Percentiles rank a stretch among this genome's conserved stretches.
Evolutionary conservation across 2,797 vertebrate species (phyloP).

Genomic region (Gymnothorax javanicus): DNA sequence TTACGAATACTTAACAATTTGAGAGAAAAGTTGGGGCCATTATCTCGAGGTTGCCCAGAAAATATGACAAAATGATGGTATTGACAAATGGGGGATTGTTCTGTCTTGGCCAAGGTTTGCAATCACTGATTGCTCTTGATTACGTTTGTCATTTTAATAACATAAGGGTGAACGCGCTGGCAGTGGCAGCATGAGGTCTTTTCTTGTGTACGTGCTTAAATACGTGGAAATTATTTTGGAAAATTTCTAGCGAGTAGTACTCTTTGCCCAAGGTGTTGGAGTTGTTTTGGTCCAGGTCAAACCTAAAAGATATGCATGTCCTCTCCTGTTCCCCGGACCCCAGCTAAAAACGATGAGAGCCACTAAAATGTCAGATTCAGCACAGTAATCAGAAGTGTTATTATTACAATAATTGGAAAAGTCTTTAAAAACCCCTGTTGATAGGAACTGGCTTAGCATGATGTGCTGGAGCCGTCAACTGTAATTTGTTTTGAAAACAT

Average conservation of each 20-base stretch:
- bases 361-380: neutral
- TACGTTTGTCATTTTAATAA: too few relatives aligned
- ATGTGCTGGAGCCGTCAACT: neutral
- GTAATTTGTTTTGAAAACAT: neutral
- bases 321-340: neutral
- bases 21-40: too few relatives aligned
- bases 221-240: conserved; percentile 20
- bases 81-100: too few relatives aligned
- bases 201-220: neutral
- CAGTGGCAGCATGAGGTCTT: neutral
- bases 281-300: neutral
- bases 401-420: neutral
- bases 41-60: too few relatives aligned
- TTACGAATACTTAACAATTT: too few relatives aligned
- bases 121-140: too few relatives aligned
- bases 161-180: too few relatives aligned
- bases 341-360: neutral
- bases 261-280: neutral
- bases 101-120: too few relatives aligned
- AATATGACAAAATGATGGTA: too few relatives aligned
- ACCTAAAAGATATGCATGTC: neutral
- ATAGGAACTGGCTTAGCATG: neutral
- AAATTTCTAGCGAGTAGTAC: neutral
- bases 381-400: neutral
- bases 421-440: neutral